Conservation (phyloP, 2,888 invertebrate genomes). For the Griposia aprilina region DNA sequence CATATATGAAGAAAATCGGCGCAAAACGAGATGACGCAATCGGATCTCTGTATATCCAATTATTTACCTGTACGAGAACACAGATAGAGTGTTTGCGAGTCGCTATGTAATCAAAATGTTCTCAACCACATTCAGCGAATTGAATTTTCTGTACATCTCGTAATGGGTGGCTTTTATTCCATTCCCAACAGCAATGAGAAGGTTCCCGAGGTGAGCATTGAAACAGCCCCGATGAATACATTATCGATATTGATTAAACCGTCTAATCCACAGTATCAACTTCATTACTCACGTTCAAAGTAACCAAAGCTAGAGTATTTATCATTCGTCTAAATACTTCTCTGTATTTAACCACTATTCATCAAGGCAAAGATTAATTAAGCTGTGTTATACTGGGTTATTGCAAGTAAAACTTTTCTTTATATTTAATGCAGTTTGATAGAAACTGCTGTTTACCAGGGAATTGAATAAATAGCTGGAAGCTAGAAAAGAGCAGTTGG, state of each 20-base stretch:
- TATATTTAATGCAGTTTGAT: constrained; percentile 32
- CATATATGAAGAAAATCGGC: constrained; percentile 54
- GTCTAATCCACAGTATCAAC: constrained; percentile 69
- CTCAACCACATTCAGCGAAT: constrained; percentile 76
- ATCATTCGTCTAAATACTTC: constrained; percentile 65
- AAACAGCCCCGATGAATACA: constrained; percentile 72
- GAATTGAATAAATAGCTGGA: constrained; percentile 38
- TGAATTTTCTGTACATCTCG: constrained; percentile 78
- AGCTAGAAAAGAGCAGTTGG: constrained; percentile 24
- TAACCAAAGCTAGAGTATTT: constrained; percentile 64
- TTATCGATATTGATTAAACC: constrained; percentile 73
- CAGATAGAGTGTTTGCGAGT: constrained; percentile 70
- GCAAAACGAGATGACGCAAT: constrained; percentile 67
- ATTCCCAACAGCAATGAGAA: constrained; percentile 61
- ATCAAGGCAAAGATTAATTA: constrained; percentile 59
- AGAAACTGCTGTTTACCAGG: constrained; percentile 22
- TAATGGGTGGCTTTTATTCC: constrained; percentile 76
- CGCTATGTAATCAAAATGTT: constrained; percentile 77
- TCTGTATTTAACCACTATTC: constrained; percentile 55
- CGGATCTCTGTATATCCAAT: constrained; percentile 73
- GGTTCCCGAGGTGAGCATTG: constrained; percentile 66
- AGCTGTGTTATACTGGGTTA: constrained; percentile 19
- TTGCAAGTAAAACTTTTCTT: constrained; percentile 17
- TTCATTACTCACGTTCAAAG: constrained; percentile 70
- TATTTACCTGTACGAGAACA: constrained; percentile 75